Percentiles rank a stretch among this genome's conserved stretches.
Evolutionary conservation across 2,888 invertebrate species (phyloP).

Genomic region (Folsomia manolachei): DNA sequence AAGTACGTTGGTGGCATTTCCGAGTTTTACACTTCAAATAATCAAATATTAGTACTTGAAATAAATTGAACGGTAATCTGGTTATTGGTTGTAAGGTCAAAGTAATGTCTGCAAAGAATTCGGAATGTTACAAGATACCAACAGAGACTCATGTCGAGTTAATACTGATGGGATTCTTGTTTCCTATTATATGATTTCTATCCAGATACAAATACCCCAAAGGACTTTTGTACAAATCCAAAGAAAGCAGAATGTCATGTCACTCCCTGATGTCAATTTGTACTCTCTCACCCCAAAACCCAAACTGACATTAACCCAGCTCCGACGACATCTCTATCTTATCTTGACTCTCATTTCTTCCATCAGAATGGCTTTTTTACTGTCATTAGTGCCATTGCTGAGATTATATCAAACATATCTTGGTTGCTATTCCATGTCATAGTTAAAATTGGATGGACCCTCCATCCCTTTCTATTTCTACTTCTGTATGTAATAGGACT

Average conservation of each 20-base stretch:
- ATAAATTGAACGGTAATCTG: too few relatives aligned
- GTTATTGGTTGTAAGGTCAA: too few relatives aligned
- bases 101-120: too few relatives aligned
- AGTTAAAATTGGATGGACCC: not conserved
- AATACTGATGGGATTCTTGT: not conserved
- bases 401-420: not conserved
- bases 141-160: too few relatives aligned
- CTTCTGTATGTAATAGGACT: too few relatives aligned
- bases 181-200: too few relatives aligned
- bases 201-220: not conserved
- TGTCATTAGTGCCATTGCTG: not conserved
- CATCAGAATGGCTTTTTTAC: constrained; percentile 14
- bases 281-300: not conserved
- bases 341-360: constrained; percentile 14
- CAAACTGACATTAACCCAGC: not conserved
- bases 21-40: too few relatives aligned
- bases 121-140: not conserved
- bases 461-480: too few relatives aligned
- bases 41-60: too few relatives aligned
- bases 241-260: constrained; percentile 15
- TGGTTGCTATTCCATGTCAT: not conserved
- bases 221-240: not conserved
- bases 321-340: not conserved
- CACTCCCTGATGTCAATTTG: constrained; percentile 9
- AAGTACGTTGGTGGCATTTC: too few relatives aligned